A percentile compares a stretch with the other conserved stretches of the same genome.
Evolutionary conservation across 1,140 invertebrate genomes (phyloP).

Genomic region (Stratiolaelaps scimitus): DNA sequence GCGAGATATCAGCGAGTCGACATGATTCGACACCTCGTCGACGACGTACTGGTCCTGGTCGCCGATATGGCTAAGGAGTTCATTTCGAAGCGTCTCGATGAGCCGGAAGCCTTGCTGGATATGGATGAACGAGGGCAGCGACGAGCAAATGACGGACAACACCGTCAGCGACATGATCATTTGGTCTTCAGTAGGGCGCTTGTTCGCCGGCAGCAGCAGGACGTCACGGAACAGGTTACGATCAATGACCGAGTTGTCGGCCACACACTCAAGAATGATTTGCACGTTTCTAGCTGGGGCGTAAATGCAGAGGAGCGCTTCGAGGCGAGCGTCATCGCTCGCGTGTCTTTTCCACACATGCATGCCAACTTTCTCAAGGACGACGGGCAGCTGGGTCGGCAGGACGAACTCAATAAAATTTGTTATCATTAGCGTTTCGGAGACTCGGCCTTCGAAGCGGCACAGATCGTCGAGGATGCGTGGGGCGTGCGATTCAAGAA

Average conservation of each 20-base stretch:
- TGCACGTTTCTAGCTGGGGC: conserved; percentile 3
- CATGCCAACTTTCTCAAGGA: conserved; percentile 9
- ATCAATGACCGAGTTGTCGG: conserved; percentile 5
- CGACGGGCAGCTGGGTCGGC: not conserved
- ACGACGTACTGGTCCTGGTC: conserved; percentile 20
- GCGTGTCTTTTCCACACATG: conserved; percentile 16
- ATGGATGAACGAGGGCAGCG: conserved; percentile 4
- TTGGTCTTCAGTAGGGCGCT: conserved; percentile 15
- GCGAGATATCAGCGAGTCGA: conserved; percentile 20
- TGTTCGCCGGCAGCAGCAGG: not conserved
- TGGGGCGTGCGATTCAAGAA: not conserved
- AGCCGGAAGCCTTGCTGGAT: conserved; percentile 2
- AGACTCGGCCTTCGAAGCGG: conserved; percentile 6
- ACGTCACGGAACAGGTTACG: conserved; percentile 2
- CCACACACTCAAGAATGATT: conserved; percentile 6
- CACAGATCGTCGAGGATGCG: conserved; percentile 13
- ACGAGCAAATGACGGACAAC: conserved; percentile 10
- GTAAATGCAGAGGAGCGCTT: conserved; percentile 1
- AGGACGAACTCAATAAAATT: conserved; percentile 13
- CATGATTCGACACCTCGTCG: conserved; percentile 17
- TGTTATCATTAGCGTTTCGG: conserved; percentile 9
- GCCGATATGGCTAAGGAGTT: conserved; percentile 10
- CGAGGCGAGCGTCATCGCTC: conserved; percentile 10
- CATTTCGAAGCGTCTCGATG: conserved; percentile 1
- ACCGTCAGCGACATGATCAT: conserved; percentile 19